These are phyloP conservation scores for Wasmannia auropunctata DNA, from an alignment of 1,140 invertebrate species.

Conservation along the genomic window DNA sequence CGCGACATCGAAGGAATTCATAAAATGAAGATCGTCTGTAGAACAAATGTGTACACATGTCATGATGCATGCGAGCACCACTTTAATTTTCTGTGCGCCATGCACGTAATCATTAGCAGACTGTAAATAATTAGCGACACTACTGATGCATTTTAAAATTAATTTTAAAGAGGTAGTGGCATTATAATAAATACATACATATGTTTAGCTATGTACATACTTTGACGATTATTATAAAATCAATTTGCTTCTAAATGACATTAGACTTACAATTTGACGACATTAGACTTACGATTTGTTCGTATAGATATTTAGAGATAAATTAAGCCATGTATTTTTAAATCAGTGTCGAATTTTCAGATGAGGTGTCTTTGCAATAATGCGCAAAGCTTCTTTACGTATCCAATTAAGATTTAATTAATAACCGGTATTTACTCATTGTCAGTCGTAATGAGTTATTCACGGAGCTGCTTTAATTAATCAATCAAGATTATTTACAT, in stretches of 20 bases:
- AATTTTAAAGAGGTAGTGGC: not conserved
- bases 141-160: not conserved
- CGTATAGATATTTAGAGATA: not conserved
- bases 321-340: not conserved
- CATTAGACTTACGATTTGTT: not conserved
- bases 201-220: not conserved
- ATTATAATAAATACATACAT: constrained; percentile 66
- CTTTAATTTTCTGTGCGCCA: constrained; percentile 29
- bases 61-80: not conserved
- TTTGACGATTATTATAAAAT: constrained; percentile 33
- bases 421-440: not conserved
- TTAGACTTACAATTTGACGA: not conserved
- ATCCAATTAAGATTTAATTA: constrained; percentile 36
- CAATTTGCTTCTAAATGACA: not conserved
- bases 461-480: not conserved
- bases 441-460: constrained; percentile 14
- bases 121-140: constrained; percentile 54
- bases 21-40: not conserved
- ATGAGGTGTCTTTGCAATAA: not conserved
- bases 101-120: constrained; percentile 31
- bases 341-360: not conserved
- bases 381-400: not conserved
- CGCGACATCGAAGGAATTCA: constrained; percentile 10
- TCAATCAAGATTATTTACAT: not conserved
- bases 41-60: constrained; percentile 54